Evolutionary conservation across 2,113 vertebrate genomes (phyloP), one percentile per base, ranked within the genome.

Genomic region (Sakesphorus luctuosus): DNA sequence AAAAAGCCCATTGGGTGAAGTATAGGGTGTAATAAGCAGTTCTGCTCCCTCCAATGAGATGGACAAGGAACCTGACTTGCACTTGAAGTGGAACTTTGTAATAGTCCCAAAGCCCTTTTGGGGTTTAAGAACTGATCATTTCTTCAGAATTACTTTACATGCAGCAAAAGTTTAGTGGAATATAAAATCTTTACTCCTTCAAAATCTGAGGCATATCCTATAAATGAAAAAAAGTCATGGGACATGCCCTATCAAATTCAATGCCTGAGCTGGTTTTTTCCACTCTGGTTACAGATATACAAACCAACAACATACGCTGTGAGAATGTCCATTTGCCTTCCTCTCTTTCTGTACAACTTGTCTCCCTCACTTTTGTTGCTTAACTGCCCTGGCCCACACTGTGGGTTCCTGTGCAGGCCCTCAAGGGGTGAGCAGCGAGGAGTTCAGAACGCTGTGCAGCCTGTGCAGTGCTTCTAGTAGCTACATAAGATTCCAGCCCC

Each of bases 251-350:
- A 19, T 55, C 26, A 56, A 26, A 71, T 86, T 47, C 33, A 81
- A 4, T 28, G 43, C 7, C 18, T 36, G 11, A 29, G 19, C 9
- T 55, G 10, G 0, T 55, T 6, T 52, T 75, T 58, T 24, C 17
- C 10, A 26, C 11, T 4, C 13, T 72, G 7, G 10, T n/a, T 14
- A 44, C 3, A 3, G 17, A 26, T 47, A 40, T 0, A 26, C 8
- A 43, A 40, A 21, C 6, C 26, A 80, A 47, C 18, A 92, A 29
- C 25, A 73, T 58, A 38, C 25, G 6, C 35, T 43, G 6, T 36
- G 80, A 82, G 43, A 38, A 53, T 16, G 25, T 49, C 20, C 18
- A 3, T 43, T 93, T 86, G 24, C 53, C 46, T 80, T 61, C 29
- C n/a, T 71, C 55, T 47, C 35, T 55, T 78, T 61, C 44, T 23